phyloP scores from a whole-genome alignment of 2,113 vertebrate species.

The Pelodiscus sinensis region DNA sequence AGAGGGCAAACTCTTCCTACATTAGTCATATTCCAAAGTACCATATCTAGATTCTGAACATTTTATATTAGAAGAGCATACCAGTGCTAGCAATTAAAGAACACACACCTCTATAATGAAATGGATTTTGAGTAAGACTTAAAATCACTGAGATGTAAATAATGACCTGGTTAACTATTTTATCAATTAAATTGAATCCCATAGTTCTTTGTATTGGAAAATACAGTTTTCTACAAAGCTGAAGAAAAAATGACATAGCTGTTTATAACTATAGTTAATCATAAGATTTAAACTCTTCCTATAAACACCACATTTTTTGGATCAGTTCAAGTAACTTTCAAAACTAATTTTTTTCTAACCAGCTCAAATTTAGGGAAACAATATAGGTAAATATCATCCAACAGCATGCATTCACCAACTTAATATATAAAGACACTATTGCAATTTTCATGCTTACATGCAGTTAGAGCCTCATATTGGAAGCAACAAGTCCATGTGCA shows the following conservation, averaged over 20 bases:
- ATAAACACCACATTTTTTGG: background rate
- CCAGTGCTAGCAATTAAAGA: background rate
- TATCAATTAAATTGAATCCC: background rate
- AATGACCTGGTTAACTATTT: background rate
- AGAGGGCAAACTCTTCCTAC: constrained; percentile 66
- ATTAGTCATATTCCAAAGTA: background rate
- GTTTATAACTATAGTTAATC: background rate
- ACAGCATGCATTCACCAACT: constrained; percentile 71
- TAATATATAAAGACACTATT: background rate
- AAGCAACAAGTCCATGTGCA: constrained; percentile 73
- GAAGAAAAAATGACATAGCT: background rate
- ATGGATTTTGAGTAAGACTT: background rate
- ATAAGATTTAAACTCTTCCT: background rate
- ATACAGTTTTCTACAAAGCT: background rate
- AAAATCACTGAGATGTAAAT: background rate
- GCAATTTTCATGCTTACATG: constrained; percentile 78
- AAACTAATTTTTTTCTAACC: background rate
- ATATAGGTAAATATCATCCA: constrained; percentile 17
- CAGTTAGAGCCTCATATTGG: constrained; percentile 63
- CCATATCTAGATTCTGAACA: fast-evolving
- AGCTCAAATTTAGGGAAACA: background rate
- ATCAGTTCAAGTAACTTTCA: background rate
- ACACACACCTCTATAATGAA: background rate
- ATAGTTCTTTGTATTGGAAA: background rate
- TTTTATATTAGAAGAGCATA: fast-evolving